Evolutionary conservation across 1,140 invertebrate genomes (phyloP), one percentile per base, ranked within the genome.

Genomic region (Dendroctonus ponderosae): DNA sequence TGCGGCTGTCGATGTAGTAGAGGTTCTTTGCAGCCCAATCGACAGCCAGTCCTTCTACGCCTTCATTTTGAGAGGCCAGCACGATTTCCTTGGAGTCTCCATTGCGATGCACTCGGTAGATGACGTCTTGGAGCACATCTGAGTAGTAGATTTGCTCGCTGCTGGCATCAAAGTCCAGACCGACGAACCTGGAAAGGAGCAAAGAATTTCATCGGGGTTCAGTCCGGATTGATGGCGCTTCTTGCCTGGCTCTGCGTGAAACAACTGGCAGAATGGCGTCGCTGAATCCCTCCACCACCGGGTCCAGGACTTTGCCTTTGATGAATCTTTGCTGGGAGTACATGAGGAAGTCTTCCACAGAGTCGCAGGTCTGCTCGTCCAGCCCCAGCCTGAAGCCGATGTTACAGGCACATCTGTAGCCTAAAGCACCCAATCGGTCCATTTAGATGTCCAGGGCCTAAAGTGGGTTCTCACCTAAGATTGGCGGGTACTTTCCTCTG

Each of bases 21-120:
- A 99, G 83, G 78, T 98, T 98, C 76, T 98, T 96, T 0, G 95
- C 91, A 0, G 92, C 91, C 97, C 96, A 99, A 77, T 99, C 97
- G 0, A 98, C 91, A 1, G 96, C 94, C 43, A 99, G 82, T 5
- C 96, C 96, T 83, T 99, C 96, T 0, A 99, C 96, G 0, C 94
- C 94, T 81, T 98, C 96, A 75, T 98, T 98, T 77, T 97, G 95
- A 12, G 94, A 96, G 7, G 95, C 94, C 14, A 98, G 76, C 0
- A 98, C 94, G 56, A 96, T 96, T 79, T 97, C 94, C 7, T 89
- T 84, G 0, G 90, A 89, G 0, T 92, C 93, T 62, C 94, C 94
- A 78, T 95, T 94, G 65, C 89, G 85, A 71, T 93, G 91, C 0
- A 96, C 89, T 51, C 94, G 84, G 77, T 97, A 97, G 70, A 98